phyloP scores from a whole-genome alignment of 2,888 invertebrate species.

The Lathronympha strigana region DNA sequence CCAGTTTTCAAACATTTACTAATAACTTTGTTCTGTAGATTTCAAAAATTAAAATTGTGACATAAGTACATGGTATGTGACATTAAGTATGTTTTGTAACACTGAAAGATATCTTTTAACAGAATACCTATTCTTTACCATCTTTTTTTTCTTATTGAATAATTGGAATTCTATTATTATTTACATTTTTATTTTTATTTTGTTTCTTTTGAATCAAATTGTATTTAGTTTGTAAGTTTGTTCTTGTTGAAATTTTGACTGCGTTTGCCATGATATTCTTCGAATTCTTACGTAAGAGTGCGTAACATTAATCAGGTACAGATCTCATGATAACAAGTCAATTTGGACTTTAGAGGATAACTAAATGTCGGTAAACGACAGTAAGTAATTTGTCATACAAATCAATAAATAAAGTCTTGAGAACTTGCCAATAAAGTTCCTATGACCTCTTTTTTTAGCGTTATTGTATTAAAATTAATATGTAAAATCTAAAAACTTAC shows the following conservation, averaged over 20 bases:
- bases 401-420: too few relatives aligned
- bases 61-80: too few relatives aligned
- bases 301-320: conserved; percentile 27
- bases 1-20: too few relatives aligned
- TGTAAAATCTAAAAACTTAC: background rate
- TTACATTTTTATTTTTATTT: conserved; percentile 26
- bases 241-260: conserved; percentile 14
- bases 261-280: background rate
- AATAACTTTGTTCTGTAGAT: background rate
- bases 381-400: conserved; percentile 18
- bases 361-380: conserved; percentile 28
- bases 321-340: background rate
- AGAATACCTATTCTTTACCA: too few relatives aligned
- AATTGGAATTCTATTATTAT: conserved; percentile 19
- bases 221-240: conserved; percentile 39
- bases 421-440: background rate
- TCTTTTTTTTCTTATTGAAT: background rate
- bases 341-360: conserved; percentile 27
- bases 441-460: background rate
- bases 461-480: background rate
- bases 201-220: conserved; percentile 35
- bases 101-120: too few relatives aligned
- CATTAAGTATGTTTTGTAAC: too few relatives aligned
- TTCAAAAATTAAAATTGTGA: too few relatives aligned
- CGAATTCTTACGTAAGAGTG: conserved; percentile 7